These are phyloP conservation scores for Manis javanica DNA, from an alignment of 2,797 vertebrate species.

Conservation along the genomic window DNA sequence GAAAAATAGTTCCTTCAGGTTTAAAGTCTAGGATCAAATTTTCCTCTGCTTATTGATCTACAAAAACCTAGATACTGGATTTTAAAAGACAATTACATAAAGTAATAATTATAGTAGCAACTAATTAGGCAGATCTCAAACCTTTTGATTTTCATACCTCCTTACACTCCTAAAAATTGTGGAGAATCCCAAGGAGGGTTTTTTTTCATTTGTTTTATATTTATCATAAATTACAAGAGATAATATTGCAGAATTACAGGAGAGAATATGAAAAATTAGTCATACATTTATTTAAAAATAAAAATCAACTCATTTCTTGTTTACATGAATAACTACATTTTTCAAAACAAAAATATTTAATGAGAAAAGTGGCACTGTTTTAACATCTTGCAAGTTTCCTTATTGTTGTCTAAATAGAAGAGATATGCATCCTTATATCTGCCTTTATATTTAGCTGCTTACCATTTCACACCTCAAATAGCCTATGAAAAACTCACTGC, in stretches of 20 bases:
- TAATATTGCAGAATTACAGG: neutral
- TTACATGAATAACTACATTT: neutral
- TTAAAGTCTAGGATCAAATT: neutral
- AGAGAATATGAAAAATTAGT: neutral
- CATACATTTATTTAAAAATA: neutral
- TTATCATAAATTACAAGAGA: neutral
- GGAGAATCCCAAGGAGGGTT: neutral
- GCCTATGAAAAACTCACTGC: neutral
- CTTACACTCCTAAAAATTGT: neutral
- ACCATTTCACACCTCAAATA: neutral
- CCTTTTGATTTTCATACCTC: neutral
- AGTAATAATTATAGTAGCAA: neutral
- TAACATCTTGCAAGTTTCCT: neutral
- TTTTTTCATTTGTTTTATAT: neutral
- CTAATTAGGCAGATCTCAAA: neutral
- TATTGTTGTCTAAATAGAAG: neutral
- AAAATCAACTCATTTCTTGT: neutral
- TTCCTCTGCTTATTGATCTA: neutral
- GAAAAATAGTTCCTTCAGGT: neutral
- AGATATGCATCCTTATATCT: neutral
- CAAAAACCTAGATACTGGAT: neutral
- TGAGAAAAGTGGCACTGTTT: neutral
- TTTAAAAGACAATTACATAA: neutral
- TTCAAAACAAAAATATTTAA: neutral
- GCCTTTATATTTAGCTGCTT: neutral